A percentile compares a stretch with the other conserved stretches of the same genome.
Conservation (phyloP, 2,888 invertebrate genomes). For the Lithophane socia region DNA sequence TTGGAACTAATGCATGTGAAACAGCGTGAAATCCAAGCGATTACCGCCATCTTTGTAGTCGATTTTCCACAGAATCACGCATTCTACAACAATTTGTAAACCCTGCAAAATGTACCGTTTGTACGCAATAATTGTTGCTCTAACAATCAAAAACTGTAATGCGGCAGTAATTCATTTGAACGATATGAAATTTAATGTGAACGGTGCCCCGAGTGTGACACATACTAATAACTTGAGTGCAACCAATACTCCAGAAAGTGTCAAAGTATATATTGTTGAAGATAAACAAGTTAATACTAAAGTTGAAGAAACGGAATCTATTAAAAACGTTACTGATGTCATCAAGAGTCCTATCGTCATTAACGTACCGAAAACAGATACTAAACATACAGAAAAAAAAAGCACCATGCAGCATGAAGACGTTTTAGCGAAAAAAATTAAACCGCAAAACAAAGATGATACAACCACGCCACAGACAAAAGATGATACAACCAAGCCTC, state of each 20-base stretch:
- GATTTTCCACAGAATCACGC: constrained; percentile 40
- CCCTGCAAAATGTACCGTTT: constrained; percentile 50
- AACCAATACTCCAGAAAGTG: constrained; percentile 7
- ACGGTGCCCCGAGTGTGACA: constrained; percentile 40
- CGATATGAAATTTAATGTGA: constrained; percentile 38
- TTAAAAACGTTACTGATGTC: not conserved
- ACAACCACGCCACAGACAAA: not conserved
- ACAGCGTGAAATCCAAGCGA: constrained; percentile 60
- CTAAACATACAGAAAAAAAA: not conserved
- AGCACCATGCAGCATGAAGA: not conserved
- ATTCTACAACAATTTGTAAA: constrained; percentile 32
- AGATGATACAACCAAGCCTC: not conserved
- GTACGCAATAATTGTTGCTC: constrained; percentile 16
- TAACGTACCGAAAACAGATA: not conserved
- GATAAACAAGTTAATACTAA: constrained; percentile 6
- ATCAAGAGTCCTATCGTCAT: constrained; percentile 11
- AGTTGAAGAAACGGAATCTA: not conserved
- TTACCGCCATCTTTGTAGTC: constrained; percentile 35
- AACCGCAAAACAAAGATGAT: not conserved
- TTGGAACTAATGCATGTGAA: constrained; percentile 47
- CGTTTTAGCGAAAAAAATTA: not conserved
- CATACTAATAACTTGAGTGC: constrained; percentile 6
- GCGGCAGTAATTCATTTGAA: constrained; percentile 39
- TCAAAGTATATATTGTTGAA: constrained; percentile 24
- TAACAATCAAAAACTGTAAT: constrained; percentile 27